Evolutionary conservation across 2,797 vertebrate species (phyloP), one percentile per base, ranked within the genome.

Genomic region (Aeoliscus strigatus): DNA sequence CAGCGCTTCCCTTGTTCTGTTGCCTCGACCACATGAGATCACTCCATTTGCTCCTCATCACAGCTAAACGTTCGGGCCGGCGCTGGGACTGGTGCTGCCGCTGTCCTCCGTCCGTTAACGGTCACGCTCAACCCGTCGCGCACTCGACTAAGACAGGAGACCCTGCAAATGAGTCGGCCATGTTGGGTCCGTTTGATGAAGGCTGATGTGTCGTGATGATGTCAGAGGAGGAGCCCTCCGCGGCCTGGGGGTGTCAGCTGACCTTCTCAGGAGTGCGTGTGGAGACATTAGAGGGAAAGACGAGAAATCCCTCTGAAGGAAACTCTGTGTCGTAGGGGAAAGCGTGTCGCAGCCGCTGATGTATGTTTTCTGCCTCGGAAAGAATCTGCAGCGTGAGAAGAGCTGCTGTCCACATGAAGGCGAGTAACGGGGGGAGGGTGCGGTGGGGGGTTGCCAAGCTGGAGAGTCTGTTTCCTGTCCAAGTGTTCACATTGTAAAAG

Each of bases 21-120:
- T 69, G 39, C 43, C 61, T 56, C 66, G 44, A 79, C 80, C 77
- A 76, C 81, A 84, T 81, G 77, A 82, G 50, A 70, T 82, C 71
- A 78, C 61, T 81, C 56, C 79, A 81, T 81, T 80, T 80, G 68
- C 72, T 77, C 76, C 63, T 77, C 75, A 79, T 86, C 75, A 80
- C 51, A 41, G 83, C 69, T 66, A 59, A 81, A 74, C 57, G 29
- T 52, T 63, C 13, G 56, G 65, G 47, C 55, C 48, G 30, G 48
- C 42, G 17, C 40, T 59, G 14, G n/a, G n/a, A n/a, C n/a, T n/a
- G n/a, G n/a, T n/a, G n/a, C n/a, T n/a, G n/a, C n/a, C n/a, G n/a
- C n/a, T n/a, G n/a, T n/a, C n/a, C n/a, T n/a, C n/a, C n/a, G n/a
- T n/a, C n/a, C n/a, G n/a, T n/a, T n/a, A n/a, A n/a, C n/a, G n/a